phyloP scores from a whole-genome alignment of 2,113 vertebrate genomes.

The Pelodiscus sinensis region DNA sequence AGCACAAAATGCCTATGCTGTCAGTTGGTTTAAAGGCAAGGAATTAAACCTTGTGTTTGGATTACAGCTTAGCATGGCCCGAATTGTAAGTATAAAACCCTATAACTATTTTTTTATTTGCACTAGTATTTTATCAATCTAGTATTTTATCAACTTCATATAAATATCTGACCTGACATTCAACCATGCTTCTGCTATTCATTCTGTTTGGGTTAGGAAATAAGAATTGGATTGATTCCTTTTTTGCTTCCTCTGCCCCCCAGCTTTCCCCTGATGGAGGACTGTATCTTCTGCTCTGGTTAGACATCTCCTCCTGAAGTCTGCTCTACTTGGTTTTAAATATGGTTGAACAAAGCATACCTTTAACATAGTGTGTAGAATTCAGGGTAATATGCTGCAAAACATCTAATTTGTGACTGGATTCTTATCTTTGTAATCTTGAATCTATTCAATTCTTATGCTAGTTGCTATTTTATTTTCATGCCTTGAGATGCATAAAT shows the following conservation, averaged over 20 bases:
- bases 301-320: background rate
- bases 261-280: background rate
- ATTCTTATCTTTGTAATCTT: background rate
- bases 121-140: background rate
- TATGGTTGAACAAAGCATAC: background rate
- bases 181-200: background rate
- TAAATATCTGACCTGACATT: background rate
- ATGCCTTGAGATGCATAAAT: background rate
- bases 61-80: constrained; percentile 96
- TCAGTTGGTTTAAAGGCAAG: constrained; percentile 99
- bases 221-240: background rate
- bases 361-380: no score
- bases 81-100: constrained; percentile 84
- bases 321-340: background rate
- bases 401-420: background rate
- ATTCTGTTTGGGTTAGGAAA: background rate
- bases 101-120: rapidly evolving
- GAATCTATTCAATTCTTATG: background rate
- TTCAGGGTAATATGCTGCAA: background rate
- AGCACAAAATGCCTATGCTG: constrained; percentile 97
- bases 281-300: background rate
- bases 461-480: background rate
- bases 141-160: background rate
- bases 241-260: background rate
- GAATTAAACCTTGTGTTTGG: constrained; percentile 98